Conservation (phyloP, 2,113 vertebrate species). For the Amblyornis subalaris region DNA sequence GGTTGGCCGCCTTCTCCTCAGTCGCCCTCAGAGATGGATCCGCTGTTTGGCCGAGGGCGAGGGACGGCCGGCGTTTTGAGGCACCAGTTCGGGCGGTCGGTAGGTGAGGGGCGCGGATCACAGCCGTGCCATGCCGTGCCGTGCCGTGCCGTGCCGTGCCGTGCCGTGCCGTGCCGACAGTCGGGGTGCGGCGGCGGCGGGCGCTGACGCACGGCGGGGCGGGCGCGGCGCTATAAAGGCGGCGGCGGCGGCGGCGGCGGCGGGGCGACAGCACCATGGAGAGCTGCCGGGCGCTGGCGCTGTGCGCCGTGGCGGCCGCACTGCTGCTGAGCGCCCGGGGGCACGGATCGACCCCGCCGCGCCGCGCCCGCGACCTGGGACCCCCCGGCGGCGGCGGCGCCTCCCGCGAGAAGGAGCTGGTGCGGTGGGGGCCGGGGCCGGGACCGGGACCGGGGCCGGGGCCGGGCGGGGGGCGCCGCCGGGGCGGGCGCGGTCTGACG, state of each 20-base stretch:
- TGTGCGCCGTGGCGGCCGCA: conserved; percentile 64
- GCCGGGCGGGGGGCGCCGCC: not conserved
- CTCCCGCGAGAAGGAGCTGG: conserved; percentile 76
- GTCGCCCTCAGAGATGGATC: accelerated
- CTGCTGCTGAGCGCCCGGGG: conserved; percentile 52
- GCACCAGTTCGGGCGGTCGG: accelerated
- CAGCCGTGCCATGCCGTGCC: not conserved
- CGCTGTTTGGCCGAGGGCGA: not conserved
- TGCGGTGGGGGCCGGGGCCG: not conserved
- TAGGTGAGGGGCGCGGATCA: not conserved
- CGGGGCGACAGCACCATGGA: conserved; percentile 76
- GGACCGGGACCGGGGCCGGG: too few relatives aligned
- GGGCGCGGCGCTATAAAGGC: conserved; percentile 48
- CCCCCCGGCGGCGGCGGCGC: conserved; percentile 59
- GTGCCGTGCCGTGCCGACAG: not conserved
- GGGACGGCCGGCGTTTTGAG: not conserved
- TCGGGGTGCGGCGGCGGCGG: not conserved
- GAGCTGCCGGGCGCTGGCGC: conserved; percentile 67
- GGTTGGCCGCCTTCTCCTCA: not conserved
- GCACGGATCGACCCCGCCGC: conserved; percentile 64
- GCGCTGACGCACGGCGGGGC: conserved; percentile 63
- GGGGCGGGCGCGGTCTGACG: not conserved
- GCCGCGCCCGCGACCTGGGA: conserved; percentile 61
- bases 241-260: conserved; percentile 12
- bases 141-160: not conserved